These are phyloP conservation scores for Cinclus mexicanus DNA, from an alignment of 2,113 vertebrate genomes.

Conservation along the genomic window DNA sequence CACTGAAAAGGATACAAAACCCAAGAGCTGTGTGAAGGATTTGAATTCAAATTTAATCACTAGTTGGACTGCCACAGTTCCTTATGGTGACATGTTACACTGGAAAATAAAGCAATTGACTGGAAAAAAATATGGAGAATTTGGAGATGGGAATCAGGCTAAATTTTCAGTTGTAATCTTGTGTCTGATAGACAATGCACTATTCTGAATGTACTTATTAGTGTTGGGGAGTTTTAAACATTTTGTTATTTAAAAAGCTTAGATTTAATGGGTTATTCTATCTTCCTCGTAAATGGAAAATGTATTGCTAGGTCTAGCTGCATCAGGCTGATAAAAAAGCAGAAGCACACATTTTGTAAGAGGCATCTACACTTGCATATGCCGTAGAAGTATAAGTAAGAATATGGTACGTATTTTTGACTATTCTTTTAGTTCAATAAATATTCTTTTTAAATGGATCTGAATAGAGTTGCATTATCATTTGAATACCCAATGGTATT, in stretches of 20 bases:
- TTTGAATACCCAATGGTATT: not conserved
- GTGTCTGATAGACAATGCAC: not conserved
- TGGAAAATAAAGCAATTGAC: not conserved
- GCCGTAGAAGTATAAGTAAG: not conserved
- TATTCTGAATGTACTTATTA: not conserved
- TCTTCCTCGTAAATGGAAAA: not conserved
- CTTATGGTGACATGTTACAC: not conserved
- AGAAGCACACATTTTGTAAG: not conserved
- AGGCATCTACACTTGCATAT: not conserved
- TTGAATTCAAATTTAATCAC: slow-evolving; percentile 37
- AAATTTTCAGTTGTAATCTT: not conserved
- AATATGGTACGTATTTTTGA: not conserved
- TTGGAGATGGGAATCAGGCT: not conserved
- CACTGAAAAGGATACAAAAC: slow-evolving; percentile 4
- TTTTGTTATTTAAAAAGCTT: not conserved
- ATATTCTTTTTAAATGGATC: not conserved
- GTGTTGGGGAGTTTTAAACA: not conserved
- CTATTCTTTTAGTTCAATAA: not conserved
- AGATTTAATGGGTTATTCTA: not conserved
- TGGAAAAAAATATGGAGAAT: not conserved
- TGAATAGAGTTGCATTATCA: not conserved
- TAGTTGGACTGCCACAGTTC: not conserved
- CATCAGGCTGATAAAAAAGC: not conserved
- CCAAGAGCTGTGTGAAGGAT: not conserved
- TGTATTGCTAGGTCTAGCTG: not conserved